These are phyloP conservation scores for Troides aeacus DNA, from an alignment of 2,888 invertebrate genomes.

Conservation along the genomic window DNA sequence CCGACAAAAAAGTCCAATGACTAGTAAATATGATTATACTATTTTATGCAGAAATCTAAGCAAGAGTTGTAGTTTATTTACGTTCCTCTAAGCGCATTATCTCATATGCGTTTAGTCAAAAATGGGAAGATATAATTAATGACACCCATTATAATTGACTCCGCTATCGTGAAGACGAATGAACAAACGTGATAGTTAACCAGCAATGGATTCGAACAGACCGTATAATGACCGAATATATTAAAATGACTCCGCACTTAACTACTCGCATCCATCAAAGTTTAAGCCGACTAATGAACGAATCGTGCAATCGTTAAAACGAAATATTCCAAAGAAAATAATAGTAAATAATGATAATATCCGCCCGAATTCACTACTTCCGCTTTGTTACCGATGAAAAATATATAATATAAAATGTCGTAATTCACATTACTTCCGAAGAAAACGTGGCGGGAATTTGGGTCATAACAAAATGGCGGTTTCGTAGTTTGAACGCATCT, in stretches of 20 bases:
- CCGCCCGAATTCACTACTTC: no score
- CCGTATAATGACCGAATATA: conserved; percentile 18
- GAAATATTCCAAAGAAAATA: conserved; percentile 11
- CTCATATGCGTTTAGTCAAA: background rate
- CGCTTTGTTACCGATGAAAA: background rate
- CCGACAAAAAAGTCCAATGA: background rate
- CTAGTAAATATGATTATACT: no score
- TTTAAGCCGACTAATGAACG: conserved; percentile 19
- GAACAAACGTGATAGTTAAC: conserved; percentile 23
- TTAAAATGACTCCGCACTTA: conserved; percentile 20
- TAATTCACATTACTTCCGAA: no score
- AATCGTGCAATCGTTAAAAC: conserved; percentile 18
- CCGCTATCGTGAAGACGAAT: conserved; percentile 27
- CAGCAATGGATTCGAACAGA: conserved; percentile 17
- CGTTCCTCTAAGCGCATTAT: background rate
- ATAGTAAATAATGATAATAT: no score
- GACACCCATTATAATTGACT: conserved; percentile 23
- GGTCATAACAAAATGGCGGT: conserved; percentile 10
- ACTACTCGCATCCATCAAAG: conserved; percentile 19
- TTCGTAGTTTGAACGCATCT: background rate
- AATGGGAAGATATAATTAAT: conserved; percentile 15
- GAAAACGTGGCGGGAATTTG: conserved; percentile 1
- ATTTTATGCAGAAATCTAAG: background rate
- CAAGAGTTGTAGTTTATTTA: background rate
- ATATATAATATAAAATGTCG: no score